Conservation (phyloP, 2,797 vertebrate genomes). For the Ctenochaetus hawaiiensis region DNA sequence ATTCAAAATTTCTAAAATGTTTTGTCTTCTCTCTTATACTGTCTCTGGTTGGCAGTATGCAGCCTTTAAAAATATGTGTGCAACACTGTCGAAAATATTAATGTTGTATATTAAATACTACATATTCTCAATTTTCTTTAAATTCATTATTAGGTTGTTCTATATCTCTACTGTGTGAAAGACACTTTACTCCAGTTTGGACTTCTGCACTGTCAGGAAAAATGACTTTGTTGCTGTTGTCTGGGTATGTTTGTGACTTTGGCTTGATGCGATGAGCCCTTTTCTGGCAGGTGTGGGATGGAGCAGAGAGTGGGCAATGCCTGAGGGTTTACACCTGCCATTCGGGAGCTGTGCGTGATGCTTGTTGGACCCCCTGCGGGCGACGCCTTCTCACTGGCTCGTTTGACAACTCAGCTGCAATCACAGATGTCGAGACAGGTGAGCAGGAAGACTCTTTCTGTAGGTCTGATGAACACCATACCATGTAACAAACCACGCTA, state of each 20-base stretch:
- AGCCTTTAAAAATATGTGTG: too few species aligned
- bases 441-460: slow-evolving; percentile 40
- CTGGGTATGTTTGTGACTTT: slow-evolving; percentile 43
- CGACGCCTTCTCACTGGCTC: slow-evolving; percentile 91
- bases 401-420: slow-evolving; percentile 89
- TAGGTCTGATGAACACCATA: slow-evolving; percentile 17
- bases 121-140: background rate
- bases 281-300: slow-evolving; percentile 92
- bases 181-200: background rate
- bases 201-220: slow-evolving; percentile 5
- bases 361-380: slow-evolving; percentile 92
- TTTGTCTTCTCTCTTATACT: too few species aligned
- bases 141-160: background rate
- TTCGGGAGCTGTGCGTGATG: slow-evolving; percentile 90
- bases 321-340: slow-evolving; percentile 89
- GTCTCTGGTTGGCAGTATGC: too few species aligned
- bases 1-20: too few species aligned
- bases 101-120: too few species aligned
- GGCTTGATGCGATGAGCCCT: slow-evolving; percentile 16
- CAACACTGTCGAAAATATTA: too few species aligned
- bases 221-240: slow-evolving; percentile 9
- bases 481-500: background rate
- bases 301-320: slow-evolving; percentile 89
- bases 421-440: slow-evolving; percentile 96
- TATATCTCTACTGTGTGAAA: background rate